Evolutionary conservation across 2,888 invertebrate species (phyloP), one percentile per base, ranked within the genome.

Genomic region (Desoria tigrina): DNA sequence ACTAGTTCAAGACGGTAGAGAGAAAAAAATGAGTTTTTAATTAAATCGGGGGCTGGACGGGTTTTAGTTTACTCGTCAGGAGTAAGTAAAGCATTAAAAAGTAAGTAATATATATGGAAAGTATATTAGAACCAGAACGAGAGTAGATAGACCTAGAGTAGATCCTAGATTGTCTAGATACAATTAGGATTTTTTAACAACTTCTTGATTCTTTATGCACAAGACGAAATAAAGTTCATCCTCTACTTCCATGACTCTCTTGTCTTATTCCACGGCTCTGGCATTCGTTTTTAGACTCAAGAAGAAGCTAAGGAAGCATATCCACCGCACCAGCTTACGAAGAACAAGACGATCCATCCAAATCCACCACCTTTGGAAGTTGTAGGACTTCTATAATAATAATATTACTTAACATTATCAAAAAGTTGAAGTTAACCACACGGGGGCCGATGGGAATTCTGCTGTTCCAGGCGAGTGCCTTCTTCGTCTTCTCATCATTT

Each of bases 401-500:
- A n/a, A n/a, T n/a, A n/a, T n/a, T n/a, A n/a, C n/a, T 32, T 11
- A 32, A 32, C 32, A 32, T 7, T 32, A 32, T 32, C 32, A 32
- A 32, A 32, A 32, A 32, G 32, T 32, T 32, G 32, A 32, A 32
- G 32, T 32, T 32, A 32, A 32, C 32, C 32, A 32, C 32, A 26
- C 26, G 61, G 54, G 61, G 54, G 54, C 42, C 49, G 55, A 54
- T 62, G 62, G 62, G 62, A 62, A 62, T 56, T 61, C 21, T 53
- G 42, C 45, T 62, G 62, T 62, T 62, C 62, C 62, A 62, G 62
- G 62, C 62, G 62, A 62, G 62, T 62, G 62, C 62, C 62, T 62
- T 55, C 51, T 16, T 14, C 4, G 21, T 24, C 28, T 60, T 58
- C 65, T 71, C 71, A 68, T 71, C 71, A 71, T 68, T 68, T 68